Evolutionary conservation across 2,888 invertebrate species (phyloP).

Genomic region (Chymomyza amoena): DNA sequence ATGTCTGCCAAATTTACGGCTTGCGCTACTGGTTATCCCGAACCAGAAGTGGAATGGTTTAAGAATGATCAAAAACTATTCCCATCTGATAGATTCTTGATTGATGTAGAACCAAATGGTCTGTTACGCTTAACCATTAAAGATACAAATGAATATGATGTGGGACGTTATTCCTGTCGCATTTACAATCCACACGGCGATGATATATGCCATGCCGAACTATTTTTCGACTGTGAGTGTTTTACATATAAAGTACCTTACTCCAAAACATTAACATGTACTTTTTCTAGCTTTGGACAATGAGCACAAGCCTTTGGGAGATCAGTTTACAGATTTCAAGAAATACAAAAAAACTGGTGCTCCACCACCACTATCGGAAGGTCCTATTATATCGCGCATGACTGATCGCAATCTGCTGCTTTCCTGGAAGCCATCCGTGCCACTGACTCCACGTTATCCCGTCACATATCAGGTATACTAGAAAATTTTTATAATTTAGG

Average conservation of each 20-base stretch:
- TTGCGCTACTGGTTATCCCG: constrained; percentile 91
- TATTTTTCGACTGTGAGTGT: constrained; percentile 87
- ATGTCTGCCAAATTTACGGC: constrained; percentile 97
- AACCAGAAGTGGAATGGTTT: constrained; percentile 93
- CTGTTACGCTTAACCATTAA: constrained; percentile 89
- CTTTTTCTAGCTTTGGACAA: constrained; percentile 81
- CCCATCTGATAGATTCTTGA: constrained; percentile 89
- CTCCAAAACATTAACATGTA: too few species aligned
- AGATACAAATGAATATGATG: constrained; percentile 88
- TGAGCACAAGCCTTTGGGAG: constrained; percentile 84
- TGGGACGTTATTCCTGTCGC: constrained; percentile 90
- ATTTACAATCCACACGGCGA: constrained; percentile 92
- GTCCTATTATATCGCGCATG: constrained; percentile 95
- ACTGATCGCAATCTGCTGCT: constrained; percentile 92
- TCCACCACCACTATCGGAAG: constrained; percentile 92
- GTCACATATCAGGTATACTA: constrained; percentile 91
- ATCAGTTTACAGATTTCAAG: constrained; percentile 91
- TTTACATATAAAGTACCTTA: neutral
- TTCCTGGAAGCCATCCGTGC: constrained; percentile 96
- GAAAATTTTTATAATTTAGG: neutral
- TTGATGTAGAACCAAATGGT: constrained; percentile 87
- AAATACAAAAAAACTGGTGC: constrained; percentile 90
- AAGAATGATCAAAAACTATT: constrained; percentile 88
- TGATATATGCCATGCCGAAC: constrained; percentile 87
- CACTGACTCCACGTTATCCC: constrained; percentile 91